Evolutionary conservation across 2,113 vertebrate species (phyloP).

Genomic region (Tragelaphus imberbis): DNA sequence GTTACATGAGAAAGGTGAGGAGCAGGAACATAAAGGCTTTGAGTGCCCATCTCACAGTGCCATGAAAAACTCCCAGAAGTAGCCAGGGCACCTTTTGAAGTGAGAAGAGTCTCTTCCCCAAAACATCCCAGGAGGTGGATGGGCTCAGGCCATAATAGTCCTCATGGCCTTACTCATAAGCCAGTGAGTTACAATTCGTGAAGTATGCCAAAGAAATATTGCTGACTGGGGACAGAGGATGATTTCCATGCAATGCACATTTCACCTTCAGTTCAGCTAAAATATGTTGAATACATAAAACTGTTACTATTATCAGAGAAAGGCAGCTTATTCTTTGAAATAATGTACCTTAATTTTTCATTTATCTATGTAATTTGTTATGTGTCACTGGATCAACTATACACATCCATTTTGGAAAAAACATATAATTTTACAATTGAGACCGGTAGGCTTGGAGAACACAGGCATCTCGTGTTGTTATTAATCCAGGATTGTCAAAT

Average conservation of each 20-base stretch:
- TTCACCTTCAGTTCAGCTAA: conserved; percentile 21
- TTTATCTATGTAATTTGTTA: conserved; percentile 50
- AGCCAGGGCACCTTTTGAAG: not conserved
- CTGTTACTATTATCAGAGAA: not conserved
- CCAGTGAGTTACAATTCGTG: not conserved
- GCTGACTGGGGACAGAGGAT: not conserved
- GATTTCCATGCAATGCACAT: not conserved
- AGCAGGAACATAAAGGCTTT: not conserved
- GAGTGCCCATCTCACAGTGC: not conserved
- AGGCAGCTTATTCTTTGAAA: conserved; percentile 40
- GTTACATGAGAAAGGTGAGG: not conserved
- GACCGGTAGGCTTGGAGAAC: not conserved
- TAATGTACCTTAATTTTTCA: conserved; percentile 64
- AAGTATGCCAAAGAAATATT: not conserved
- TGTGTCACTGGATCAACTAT: conserved; percentile 59
- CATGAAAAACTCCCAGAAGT: not conserved
- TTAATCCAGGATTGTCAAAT: conserved; percentile 57
- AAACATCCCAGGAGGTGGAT: not conserved
- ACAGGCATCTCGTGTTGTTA: conserved; percentile 22
- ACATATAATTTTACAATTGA: conserved; percentile 44
- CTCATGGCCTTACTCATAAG: not conserved
- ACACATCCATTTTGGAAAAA: conserved; percentile 31
- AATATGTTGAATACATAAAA: conserved; percentile 9
- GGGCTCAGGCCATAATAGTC: not conserved
- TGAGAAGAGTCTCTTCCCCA: not conserved